phyloP scores from a whole-genome alignment of 2,888 invertebrate genomes.

The Oscheius myriophilus region DNA sequence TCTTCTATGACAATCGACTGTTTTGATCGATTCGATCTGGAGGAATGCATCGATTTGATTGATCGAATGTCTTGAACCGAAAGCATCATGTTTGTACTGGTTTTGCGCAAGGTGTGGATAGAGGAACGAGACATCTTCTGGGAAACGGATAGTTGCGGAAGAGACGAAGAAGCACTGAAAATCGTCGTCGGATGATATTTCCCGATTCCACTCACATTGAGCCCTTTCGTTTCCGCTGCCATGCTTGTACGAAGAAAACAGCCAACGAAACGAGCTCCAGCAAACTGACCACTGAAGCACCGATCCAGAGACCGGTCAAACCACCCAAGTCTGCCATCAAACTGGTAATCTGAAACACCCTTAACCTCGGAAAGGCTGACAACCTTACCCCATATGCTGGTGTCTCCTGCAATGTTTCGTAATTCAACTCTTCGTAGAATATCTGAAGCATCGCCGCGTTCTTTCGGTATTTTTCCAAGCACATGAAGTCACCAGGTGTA shows the following conservation, averaged over 20 bases:
- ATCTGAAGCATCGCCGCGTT: constrained; percentile 71
- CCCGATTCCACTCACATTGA: constrained; percentile 21
- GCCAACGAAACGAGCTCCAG: constrained; percentile 64
- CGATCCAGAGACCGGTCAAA: constrained; percentile 68
- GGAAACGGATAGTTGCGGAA: constrained; percentile 14
- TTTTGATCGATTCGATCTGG: constrained; percentile 38
- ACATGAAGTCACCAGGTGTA: constrained; percentile 63
- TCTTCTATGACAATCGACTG: constrained; percentile 54
- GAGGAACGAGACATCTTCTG: constrained; percentile 8
- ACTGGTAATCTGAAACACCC: constrained; percentile 47
- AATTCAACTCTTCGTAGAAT: constrained; percentile 70
- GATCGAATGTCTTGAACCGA: constrained; percentile 51
- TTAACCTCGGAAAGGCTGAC: background rate
- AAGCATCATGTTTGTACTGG: constrained; percentile 22
- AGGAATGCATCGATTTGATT: constrained; percentile 41
- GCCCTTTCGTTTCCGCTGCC: constrained; percentile 46
- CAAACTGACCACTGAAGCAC: constrained; percentile 67
- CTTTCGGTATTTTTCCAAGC: constrained; percentile 68
- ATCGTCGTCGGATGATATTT: background rate
- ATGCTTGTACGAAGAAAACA: constrained; percentile 54
- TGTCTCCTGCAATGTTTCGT: constrained; percentile 68
- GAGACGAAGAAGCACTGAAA: constrained; percentile 1
- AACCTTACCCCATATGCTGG: constrained; percentile 65
- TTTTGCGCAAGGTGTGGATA: constrained; percentile 16
- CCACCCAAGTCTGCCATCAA: constrained; percentile 69